Evolutionary conservation across 2,888 invertebrate genomes (phyloP), one percentile per base, ranked within the genome.

Genomic region (Athrips mouffetella): DNA sequence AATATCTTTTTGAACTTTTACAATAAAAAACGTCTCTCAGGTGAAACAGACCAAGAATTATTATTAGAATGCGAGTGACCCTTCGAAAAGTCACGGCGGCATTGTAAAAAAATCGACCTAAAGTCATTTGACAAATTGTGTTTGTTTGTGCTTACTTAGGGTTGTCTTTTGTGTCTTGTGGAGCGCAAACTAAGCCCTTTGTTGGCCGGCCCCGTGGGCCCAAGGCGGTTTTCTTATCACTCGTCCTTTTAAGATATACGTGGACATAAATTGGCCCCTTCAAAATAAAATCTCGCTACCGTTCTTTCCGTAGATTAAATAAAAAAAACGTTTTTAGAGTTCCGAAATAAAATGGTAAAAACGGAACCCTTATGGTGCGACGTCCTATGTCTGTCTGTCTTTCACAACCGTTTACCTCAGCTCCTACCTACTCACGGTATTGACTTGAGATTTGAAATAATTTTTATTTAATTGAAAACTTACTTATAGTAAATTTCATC

Each of bases 161-260:
- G 70, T 69, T 67, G 67, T 69, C 74, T 79, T 80, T 81, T 83
- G 79, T 80, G 70, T 74, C 73, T 70, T 61, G 67, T 62, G 58
- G 67, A 73, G 76, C 75, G 73, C 74, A 80, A 78, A 76, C 74
- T 70, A 71, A 73, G 72, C 72, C 74, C 76, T 81, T 82, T 82
- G 82, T 81, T 67, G 68, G 67, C 51, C 56, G 62, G 60, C 59
- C 62, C 61, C 64, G 55, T 56, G 58, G 60, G 70, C 82, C 78
- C 67, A 65, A 63, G 72, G 82, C 76, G 69, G 72, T 77, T 73
- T 79, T 69, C 80, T 76, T 79, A 79, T 79, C 79, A 62, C 58
- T 51, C 4, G 13, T 10, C 42, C 21, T 16, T 31, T 10, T 16
- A 18, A 35, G 7, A 20, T 11, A 15, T 13, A 33, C 31, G 5